phyloP scores from a whole-genome alignment of 2,797 vertebrate genomes.

The Halcyon chelicuti region DNA sequence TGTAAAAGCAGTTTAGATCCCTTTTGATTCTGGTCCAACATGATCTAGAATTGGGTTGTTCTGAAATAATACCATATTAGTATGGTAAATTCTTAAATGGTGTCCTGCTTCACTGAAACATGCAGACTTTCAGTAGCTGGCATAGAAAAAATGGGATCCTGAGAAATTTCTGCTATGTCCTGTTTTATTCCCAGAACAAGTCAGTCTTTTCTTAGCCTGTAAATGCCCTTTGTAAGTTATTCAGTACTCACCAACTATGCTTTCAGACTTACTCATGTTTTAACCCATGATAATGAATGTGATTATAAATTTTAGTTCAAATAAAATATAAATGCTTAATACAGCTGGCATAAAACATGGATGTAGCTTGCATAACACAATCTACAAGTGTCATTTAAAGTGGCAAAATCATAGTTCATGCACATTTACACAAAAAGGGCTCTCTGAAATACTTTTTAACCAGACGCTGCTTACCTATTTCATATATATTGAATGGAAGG shows the following conservation, averaged over 20 bases:
- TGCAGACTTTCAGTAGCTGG: background rate
- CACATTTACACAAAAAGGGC: background rate
- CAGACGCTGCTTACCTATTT: background rate
- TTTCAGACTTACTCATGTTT: conserved; percentile 1
- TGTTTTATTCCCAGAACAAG: background rate
- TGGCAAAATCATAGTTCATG: background rate
- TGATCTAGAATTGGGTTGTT: background rate
- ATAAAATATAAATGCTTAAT: background rate
- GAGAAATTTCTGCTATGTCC: background rate
- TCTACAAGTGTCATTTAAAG: background rate
- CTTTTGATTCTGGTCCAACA: conserved; percentile 14
- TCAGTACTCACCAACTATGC: background rate
- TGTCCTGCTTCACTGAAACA: background rate
- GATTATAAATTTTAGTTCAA: background rate
- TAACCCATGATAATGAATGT: background rate
- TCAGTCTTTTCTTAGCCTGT: background rate
- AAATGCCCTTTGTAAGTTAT: background rate
- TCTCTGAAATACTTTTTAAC: background rate
- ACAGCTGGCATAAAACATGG: background rate
- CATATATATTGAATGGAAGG: background rate
- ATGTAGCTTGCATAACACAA: background rate
- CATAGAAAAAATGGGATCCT: background rate
- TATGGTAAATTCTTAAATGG: background rate
- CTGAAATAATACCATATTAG: background rate
- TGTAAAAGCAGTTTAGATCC: background rate